Evolutionary conservation across 1,140 invertebrate species (phyloP), one percentile per base, ranked within the genome.

Genomic region (Drosophila sproati): DNA sequence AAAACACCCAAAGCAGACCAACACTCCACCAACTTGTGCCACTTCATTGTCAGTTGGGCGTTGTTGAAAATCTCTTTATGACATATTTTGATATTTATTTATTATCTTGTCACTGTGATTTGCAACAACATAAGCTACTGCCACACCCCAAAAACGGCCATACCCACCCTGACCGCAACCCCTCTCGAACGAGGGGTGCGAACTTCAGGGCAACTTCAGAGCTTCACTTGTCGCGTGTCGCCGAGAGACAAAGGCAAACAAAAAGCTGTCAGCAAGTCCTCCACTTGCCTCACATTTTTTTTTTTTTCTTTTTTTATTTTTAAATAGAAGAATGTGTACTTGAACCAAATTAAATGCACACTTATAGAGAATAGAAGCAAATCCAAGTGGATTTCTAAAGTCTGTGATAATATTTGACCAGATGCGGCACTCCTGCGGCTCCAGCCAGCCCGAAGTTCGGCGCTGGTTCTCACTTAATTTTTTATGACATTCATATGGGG

Each of bases 31-130:
- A 47, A 34, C 20, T 29, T 52, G 51, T 7, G 34, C 62, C 60
- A 70, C 48, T 57, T 52, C 56, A 56, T 67, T 75, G 73, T 77
- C 52, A 63, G 56, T 56, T 54, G 35, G 35, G n/a, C 35, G 51
- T 71, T 77, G 73, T 10, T 70, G 70, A 72, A 88, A 89, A 82
- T 82, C 81, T 77, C 77, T 77, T 85, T 91, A 89, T 91, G 89
- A 91, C 88, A 91, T 86, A 91, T 91, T 91, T 91, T 91, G 76
- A 91, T 91, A 91, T 91, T 91, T 91, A 91, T 91, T 91, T 91
- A 91, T 91, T 91, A 91, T 91, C 83, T 80, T 91, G 88, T 91
- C 88, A 85, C 76, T 78, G 55, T 68, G 82, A 91, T 88, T 91
- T 79, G 63, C 68, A 73, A 82, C 60, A 71, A 78, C 80, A 78